Evolutionary conservation across 2,113 vertebrate genomes (phyloP).

Genomic region (Rhodinocichla rosea): DNA sequence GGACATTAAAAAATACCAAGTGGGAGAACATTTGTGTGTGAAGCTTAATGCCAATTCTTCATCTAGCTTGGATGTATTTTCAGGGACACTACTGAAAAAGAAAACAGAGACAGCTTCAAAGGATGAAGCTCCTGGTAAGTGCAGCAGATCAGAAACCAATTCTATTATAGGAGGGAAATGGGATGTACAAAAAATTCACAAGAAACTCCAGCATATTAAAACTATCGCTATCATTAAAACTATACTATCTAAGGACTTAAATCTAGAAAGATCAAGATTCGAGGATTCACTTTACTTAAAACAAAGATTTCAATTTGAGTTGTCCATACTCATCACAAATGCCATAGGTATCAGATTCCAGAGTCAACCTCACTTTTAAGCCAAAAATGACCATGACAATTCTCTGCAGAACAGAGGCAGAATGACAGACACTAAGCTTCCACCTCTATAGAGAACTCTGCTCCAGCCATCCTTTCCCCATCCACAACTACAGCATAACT

Average conservation of each 20-base stretch:
- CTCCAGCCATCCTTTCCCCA: not conserved
- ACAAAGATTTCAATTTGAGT: not conserved
- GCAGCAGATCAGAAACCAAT: not conserved
- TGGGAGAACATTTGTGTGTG: not conserved
- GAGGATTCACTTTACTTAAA: not conserved
- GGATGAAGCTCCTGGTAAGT: not conserved
- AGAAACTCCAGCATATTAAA: not conserved
- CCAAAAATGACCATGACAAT: rapidly evolving
- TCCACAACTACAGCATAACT: not conserved
- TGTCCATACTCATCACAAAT: not conserved
- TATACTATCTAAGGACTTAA: not conserved
- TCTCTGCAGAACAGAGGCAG: not conserved
- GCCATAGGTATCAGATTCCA: not conserved
- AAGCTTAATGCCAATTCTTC: not conserved
- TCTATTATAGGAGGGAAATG: not conserved
- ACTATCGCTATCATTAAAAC: not conserved
- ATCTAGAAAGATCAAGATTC: not conserved
- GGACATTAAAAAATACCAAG: not conserved
- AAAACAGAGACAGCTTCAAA: not conserved
- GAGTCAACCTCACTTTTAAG: not conserved
- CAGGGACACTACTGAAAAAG: not conserved
- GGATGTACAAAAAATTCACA: not conserved
- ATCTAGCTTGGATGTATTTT: not conserved
- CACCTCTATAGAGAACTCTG: rapidly evolving
- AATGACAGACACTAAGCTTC: not conserved